These are phyloP conservation scores for Sitophilus oryzae DNA, from an alignment of 1,140 invertebrate species.

Conservation along the genomic window DNA sequence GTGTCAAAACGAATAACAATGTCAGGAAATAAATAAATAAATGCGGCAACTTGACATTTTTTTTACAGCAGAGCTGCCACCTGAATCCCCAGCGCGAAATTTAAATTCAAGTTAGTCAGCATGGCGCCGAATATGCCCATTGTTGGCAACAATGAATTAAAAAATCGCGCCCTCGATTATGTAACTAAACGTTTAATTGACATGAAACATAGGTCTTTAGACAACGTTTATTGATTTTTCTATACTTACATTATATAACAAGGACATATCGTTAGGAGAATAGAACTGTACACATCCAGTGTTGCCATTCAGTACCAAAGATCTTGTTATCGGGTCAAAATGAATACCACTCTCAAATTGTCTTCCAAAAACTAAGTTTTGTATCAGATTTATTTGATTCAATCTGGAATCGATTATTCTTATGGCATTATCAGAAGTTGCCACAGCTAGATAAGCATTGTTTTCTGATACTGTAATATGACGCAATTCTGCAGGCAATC, in stretches of 20 bases:
- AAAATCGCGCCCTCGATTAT: no score
- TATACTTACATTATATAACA: slow-evolving; percentile 73
- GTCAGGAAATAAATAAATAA: no score
- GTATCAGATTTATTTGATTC: slow-evolving; percentile 54
- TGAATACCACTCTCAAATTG: slow-evolving; percentile 58
- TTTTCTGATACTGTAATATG: slow-evolving; percentile 61
- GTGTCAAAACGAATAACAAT: no score
- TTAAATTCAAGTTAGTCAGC: no score
- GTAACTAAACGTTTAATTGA: no score
- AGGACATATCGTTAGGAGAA: slow-evolving; percentile 56
- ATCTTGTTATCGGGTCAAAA: slow-evolving; percentile 60
- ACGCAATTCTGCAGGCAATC: slow-evolving; percentile 60
- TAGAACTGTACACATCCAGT: slow-evolving; percentile 79
- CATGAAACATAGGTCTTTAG: no score
- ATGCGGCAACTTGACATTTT: no score
- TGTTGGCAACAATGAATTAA: no score
- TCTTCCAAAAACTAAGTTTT: slow-evolving; percentile 61
- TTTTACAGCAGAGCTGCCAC: no score
- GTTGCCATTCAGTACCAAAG: slow-evolving; percentile 69
- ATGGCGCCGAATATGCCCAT: no score
- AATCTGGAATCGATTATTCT: slow-evolving; percentile 59
- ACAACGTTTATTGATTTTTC: no score
- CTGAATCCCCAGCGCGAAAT: no score
- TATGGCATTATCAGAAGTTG: slow-evolving; percentile 69
- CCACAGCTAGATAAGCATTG: slow-evolving; percentile 60